These are phyloP conservation scores for Carposina sasakii DNA, from an alignment of 1,140 invertebrate genomes.

Conservation along the genomic window DNA sequence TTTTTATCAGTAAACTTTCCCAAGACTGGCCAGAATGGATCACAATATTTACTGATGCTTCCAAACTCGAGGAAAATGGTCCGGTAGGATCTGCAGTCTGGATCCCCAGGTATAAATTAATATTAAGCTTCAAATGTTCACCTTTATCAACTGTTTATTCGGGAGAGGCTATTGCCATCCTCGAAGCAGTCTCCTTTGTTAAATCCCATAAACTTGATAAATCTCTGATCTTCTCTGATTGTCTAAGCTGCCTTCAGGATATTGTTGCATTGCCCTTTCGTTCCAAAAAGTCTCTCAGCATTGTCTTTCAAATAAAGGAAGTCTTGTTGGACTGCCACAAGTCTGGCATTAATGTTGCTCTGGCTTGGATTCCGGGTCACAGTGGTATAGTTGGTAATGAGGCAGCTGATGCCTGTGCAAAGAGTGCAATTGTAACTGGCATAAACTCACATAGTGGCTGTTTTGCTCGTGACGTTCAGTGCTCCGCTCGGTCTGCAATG, in stretches of 20 bases:
- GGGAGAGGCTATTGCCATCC: not conserved
- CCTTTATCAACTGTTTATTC: not conserved
- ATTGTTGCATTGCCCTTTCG: not conserved
- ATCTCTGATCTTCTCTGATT: conserved; percentile 5
- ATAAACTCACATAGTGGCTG: too few relatives aligned
- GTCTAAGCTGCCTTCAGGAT: not conserved
- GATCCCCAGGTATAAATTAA: not conserved
- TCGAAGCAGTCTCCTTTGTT: not conserved
- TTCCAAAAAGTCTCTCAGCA: not conserved
- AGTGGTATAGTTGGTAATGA: conserved; percentile 19
- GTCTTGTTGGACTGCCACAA: not conserved
- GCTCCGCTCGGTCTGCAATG: too few relatives aligned
- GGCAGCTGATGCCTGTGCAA: conserved; percentile 13
- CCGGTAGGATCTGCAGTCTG: not conserved
- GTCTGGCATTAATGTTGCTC: conserved; percentile 3
- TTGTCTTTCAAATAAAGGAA: not conserved
- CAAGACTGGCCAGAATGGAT: not conserved
- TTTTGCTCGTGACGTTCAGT: too few relatives aligned
- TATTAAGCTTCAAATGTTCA: conserved; percentile 1
- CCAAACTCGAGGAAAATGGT: not conserved
- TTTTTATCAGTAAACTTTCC: not conserved
- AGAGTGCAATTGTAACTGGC: conserved; percentile 1
- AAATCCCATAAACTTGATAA: conserved; percentile 2
- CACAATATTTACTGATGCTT: conserved; percentile 5
- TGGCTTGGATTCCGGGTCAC: conserved; percentile 19